Base-by-base conservation (phyloP, 2,797 vertebrate species). In the Bufotes viridis region DNA sequence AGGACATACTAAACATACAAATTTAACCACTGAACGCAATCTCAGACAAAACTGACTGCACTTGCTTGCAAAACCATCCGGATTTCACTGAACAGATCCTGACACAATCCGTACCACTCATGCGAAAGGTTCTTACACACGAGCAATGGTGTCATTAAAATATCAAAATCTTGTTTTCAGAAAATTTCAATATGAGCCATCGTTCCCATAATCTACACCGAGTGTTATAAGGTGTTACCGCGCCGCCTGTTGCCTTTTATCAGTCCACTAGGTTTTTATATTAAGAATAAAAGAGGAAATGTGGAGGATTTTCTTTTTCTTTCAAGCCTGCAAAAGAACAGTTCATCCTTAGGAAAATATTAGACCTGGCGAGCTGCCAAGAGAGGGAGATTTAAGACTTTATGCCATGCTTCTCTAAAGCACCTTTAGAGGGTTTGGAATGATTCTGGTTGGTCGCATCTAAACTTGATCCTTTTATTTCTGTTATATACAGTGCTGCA, bases 271-370 rank as follows among this genome's bases (percentile, higher is more conserved):
- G 55, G 72, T 42, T 86, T 86, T 79, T 58, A 61, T 60, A 29
- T 67, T 5, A 20, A 57, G 58, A 88, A 82, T 29, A 78, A 82
- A 83, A 78, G 74, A 84, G 61, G 80, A 74, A 83, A 84, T 83
- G 70, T 17, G 81, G 87, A 42, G 26, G 58, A 82, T 70, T 65
- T 87, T 29, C 22, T 76, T 76, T 75, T 53, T 74, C 57, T 81
- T 26, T 67, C 22, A 84, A 83, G 79, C 74, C 79, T 69, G 72
- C 81, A 67, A 78, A 78, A 84, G 87, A 88, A 88, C 75, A 84
- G 87, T 88, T 88, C 82, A 88, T 88, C 87, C 87, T 72, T 88
- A 84, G 74, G 63, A 88, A 88, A 84, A 88, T 88, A 84, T 88
- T 84, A 79, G 29, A 70, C 49, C 81, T 88, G 87, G 87, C 76